phyloP scores from a whole-genome alignment of 2,888 invertebrate genomes.

The Drosophila falleni region DNA sequence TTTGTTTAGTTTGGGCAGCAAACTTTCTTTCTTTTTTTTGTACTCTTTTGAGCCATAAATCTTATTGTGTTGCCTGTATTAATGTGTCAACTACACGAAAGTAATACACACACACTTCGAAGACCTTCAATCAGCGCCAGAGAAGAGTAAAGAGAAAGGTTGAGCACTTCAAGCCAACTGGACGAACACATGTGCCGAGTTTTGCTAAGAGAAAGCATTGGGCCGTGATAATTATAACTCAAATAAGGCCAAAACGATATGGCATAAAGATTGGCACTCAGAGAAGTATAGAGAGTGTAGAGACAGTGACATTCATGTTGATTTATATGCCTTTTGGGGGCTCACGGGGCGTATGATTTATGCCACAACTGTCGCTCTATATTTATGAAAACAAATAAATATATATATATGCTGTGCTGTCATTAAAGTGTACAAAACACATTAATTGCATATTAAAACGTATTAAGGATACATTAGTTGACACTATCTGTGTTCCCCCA shows the following conservation, averaged over 20 bases:
- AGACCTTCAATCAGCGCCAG: constrained; percentile 45
- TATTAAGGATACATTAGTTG: constrained; percentile 65
- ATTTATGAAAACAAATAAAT: constrained; percentile 66
- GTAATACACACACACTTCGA: constrained; percentile 28
- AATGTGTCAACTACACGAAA: constrained; percentile 59
- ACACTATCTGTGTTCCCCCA: constrained; percentile 48
- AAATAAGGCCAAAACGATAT: constrained; percentile 9
- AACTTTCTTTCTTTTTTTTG: constrained; percentile 35
- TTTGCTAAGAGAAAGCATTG: constrained; percentile 32
- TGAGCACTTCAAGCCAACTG: constrained; percentile 15
- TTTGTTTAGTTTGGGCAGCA: constrained; percentile 60
- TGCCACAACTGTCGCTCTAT: constrained; percentile 34
- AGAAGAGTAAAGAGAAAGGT: constrained; percentile 9
- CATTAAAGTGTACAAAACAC: constrained; percentile 50
- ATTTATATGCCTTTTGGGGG: constrained; percentile 57
- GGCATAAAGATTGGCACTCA: constrained; percentile 7
- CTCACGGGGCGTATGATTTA: constrained; percentile 62
- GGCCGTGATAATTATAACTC: constrained; percentile 42
- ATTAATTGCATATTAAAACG: constrained; percentile 74
- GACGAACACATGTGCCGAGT: constrained; percentile 7
- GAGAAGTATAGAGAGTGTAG: background rate
- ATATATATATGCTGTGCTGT: constrained; percentile 35
- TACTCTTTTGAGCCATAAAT: constrained; percentile 44
- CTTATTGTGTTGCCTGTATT: constrained; percentile 43
- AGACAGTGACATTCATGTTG: constrained; percentile 55